Evolutionary conservation across 2,888 invertebrate species (phyloP).

Genomic region (Chydorus sphaericus): DNA sequence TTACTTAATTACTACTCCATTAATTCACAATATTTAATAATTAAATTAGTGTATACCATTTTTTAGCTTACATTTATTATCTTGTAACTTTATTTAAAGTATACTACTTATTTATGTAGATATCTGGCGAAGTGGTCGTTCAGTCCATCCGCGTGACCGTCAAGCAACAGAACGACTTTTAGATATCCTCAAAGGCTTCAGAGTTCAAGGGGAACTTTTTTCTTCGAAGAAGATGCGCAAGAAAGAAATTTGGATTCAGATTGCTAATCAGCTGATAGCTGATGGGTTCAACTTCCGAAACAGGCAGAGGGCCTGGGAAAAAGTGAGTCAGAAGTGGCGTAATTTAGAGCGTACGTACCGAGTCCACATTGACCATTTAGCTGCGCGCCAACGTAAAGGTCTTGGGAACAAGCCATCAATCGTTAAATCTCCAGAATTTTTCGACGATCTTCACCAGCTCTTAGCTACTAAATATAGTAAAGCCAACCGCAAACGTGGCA

Average conservation of each 20-base stretch:
- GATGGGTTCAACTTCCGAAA: background rate
- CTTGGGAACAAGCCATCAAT: no score
- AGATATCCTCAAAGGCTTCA: background rate
- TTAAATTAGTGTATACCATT: no score
- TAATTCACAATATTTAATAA: no score
- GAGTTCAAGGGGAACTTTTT: background rate
- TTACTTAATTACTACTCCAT: no score
- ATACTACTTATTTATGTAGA: no score
- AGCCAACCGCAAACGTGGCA: background rate
- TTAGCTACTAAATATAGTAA: background rate
- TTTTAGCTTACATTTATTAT: no score
- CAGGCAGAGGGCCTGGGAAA: background rate
- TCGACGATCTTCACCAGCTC: background rate
- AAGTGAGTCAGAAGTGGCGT: constrained; percentile 4
- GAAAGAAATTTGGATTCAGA: background rate
- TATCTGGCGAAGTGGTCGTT: background rate
- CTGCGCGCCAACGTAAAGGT: background rate
- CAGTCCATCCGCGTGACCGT: background rate
- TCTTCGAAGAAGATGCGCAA: background rate
- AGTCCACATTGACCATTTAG: background rate
- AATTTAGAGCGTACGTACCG: background rate
- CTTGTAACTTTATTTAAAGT: no score
- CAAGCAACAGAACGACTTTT: background rate
- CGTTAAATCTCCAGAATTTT: background rate
- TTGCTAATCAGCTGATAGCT: background rate